Conservation (phyloP, 2,113 vertebrate genomes). For the Oxyruncus cristatus region DNA sequence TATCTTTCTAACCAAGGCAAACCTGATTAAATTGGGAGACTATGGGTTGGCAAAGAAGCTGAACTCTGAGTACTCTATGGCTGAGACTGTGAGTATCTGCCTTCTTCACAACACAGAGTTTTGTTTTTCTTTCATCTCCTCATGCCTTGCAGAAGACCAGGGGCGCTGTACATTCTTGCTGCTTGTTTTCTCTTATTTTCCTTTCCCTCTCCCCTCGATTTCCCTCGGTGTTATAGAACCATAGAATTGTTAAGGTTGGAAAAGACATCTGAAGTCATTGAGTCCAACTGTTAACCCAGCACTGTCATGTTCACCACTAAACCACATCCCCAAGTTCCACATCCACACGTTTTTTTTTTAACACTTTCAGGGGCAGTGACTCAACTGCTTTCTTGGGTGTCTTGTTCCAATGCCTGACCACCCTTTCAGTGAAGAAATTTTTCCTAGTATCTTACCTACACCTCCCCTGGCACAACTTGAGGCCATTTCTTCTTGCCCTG, state of each 20-base stretch:
- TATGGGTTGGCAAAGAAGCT: conserved; percentile 97
- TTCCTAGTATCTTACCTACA: neutral
- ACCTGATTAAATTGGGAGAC: conserved; percentile 96
- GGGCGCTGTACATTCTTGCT: neutral
- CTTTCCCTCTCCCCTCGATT: neutral
- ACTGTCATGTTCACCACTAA: neutral
- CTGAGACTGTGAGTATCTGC: conserved; percentile 88
- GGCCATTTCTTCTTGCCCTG: neutral
- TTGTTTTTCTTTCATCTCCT: neutral
- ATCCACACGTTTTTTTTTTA: neutral
- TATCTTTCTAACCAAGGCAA: conserved; percentile 98
- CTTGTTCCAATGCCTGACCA: neutral
- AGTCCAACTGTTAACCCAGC: neutral
- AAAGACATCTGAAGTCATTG: neutral
- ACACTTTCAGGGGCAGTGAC: neutral
- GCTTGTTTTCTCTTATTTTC: neutral
- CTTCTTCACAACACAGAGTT: neutral
- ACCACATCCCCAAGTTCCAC: neutral
- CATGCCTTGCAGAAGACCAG: neutral
- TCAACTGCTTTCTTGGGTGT: neutral
- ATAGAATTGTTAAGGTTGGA: neutral
- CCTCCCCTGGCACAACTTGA: neutral
- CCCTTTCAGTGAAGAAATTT: neutral
- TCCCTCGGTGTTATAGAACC: neutral
- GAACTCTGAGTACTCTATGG: conserved; percentile 94